Base-by-base conservation (phyloP, 2,797 vertebrate genomes). In the Rhinichthys osculus region DNA sequence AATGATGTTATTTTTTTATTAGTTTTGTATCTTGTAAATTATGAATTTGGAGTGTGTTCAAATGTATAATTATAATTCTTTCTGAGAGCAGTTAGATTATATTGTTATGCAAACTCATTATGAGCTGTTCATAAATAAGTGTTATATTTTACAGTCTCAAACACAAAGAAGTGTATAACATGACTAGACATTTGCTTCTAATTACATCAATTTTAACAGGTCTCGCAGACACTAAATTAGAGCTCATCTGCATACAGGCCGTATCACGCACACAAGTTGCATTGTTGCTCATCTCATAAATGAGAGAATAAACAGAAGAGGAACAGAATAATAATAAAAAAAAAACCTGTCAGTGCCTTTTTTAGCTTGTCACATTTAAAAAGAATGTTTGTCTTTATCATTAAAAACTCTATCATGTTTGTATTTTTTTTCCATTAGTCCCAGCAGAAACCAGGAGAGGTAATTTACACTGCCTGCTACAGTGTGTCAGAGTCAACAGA, bases 191-290 rank as follows among this genome's bases (percentile, higher is more conserved):
- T 64, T 82, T 82, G 78, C 44, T 72, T 78, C 27, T 88, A 82
- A 85, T 76, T 84, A 70, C 74, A 67, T 52, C 27, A 33, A 54
- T 85, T 82, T 78, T 57, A 82, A 72, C 44, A 72, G n/a, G 57
- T 74, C 69, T 47, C 14, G 17, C 42, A 64, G 77, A 82, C 35
- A 59, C 23, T 47, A 83, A 88, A 83, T 83, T 88, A 85, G 59
- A 80, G 54, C 44, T 66, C 74, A 85, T 88, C 76, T 88, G 47
- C 84, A 85, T 88, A 81, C 54, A 78, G 62, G 8, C n/a, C 19
- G 10, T 35, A 59, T 59, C 21, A 50, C 19, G 19, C 66, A 85
- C 2, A 30, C 78, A 64, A 74, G 13, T 54, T 84, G 74, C 50
- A 33, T 42, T 79, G 66, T 71, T 59, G 21, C 57, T 40, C 6